Evolutionary conservation across 1,140 invertebrate genomes (phyloP), one percentile per base, ranked within the genome.

Genomic region (Drosophila setifemur): DNA sequence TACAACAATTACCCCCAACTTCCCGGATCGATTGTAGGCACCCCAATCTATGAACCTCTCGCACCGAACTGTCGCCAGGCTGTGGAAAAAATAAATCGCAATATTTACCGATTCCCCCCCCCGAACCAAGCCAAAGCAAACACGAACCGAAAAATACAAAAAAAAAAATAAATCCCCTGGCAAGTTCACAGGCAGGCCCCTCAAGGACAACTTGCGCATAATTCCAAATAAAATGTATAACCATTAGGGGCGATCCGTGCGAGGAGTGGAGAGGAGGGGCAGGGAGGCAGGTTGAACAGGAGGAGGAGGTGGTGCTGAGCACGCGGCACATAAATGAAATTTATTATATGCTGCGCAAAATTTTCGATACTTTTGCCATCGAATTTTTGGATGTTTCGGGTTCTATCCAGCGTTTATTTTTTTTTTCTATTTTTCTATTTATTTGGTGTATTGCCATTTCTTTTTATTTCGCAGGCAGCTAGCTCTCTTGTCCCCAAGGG

Each of bases 281-380:
- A 5, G 2, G 31, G 31, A 4, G 29, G 29, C 9, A 8, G 14
- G n/a, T n/a, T n/a, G n/a, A n/a, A n/a, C n/a, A n/a, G n/a, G n/a
- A 16, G n/a, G 18, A 2, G 6, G 33, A n/a, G 11, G 16, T 42
- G 50, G 67, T 37, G 63, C 66, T 58, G 29, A 70, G 37, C 68
- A 71, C 54, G 67, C 67, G 49, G 58, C 68, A 73, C 57, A 73
- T 73, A 73, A 73, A 73, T 73, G 70, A 73, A 73, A 73, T 73
- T 73, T 73, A 73, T 73, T 73, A 73, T 73, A 72, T 72, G 54
- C 55, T 61, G 69, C 69, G 67, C 69, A 71, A 71, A 60, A 63
- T 63, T 23, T 54, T 53, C 69, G 61, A 71, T 71, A 72, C 35
- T 53, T 71, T 72, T 52, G 31, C 45, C 47, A 52, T 71, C 44